A percentile compares a stretch with the other conserved stretches of the same genome.
Evolutionary conservation across 1,140 invertebrate genomes (phyloP).

Genomic region (Atta texana): DNA sequence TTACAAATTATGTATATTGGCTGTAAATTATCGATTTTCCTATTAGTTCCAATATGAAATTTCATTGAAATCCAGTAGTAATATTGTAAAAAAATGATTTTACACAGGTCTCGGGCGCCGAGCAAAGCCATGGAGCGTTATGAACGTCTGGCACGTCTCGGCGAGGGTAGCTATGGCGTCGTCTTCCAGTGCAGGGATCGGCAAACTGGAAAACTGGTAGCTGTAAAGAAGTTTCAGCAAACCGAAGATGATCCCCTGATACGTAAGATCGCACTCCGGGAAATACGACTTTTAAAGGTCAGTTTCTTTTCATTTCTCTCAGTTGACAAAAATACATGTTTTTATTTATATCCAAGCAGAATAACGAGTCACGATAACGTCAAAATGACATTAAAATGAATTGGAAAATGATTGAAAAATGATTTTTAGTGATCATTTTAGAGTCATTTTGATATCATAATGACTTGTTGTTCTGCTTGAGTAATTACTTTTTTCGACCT

Average conservation of each 20-base stretch:
- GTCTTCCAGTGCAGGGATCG: constrained; percentile 99
- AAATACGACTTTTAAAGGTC: constrained; percentile 99
- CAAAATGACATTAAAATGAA: too few species aligned
- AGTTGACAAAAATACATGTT: background rate
- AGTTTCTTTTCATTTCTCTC: constrained; percentile 50
- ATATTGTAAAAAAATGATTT: constrained; percentile 53
- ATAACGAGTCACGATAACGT: too few species aligned
- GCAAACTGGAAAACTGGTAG: constrained; percentile 98
- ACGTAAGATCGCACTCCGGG: constrained; percentile 98
- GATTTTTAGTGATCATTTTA: too few species aligned
- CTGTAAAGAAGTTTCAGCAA: constrained; percentile 99
- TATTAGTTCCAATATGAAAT: background rate
- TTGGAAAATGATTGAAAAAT: too few species aligned
- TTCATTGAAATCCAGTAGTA: background rate
- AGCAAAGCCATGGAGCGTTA: constrained; percentile 98
- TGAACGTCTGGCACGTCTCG: constrained; percentile 98
- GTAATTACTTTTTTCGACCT: background rate
- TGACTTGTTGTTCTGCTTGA: too few species aligned
- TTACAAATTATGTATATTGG: background rate
- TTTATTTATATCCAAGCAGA: background rate
- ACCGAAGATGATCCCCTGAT: constrained; percentile 99
- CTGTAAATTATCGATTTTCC: background rate
- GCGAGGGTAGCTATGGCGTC: constrained; percentile 99
- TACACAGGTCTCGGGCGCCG: constrained; percentile 91
- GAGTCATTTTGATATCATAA: too few species aligned